phyloP scores from a whole-genome alignment of 2,113 vertebrate genomes.

The Periophthalmus modestus region DNA sequence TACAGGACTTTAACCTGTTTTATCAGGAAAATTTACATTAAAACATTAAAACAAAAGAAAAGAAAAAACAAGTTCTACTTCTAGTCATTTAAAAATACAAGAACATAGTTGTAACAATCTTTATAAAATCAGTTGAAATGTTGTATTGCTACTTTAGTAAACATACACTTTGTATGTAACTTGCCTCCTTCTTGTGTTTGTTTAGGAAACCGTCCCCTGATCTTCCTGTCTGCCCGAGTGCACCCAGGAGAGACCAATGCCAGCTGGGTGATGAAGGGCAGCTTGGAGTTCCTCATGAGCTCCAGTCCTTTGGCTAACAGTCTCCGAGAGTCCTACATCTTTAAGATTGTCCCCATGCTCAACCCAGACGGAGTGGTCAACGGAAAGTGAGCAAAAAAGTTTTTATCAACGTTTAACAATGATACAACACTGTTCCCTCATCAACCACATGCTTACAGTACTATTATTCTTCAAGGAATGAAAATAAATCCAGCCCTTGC shows the following conservation, averaged over 20 bases:
- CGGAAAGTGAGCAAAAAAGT: conserved; percentile 88
- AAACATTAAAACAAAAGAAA: no score
- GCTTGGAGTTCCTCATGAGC: conserved; percentile 95
- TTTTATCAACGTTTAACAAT: background rate
- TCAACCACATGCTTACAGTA: no score
- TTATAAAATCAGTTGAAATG: no score
- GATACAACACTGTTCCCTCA: background rate
- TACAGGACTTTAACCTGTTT: no score
- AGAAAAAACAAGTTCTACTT: no score
- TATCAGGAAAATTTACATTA: no score
- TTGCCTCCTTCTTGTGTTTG: background rate
- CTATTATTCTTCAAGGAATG: no score
- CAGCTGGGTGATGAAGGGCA: conserved; percentile 99
- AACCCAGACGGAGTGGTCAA: conserved; percentile 98
- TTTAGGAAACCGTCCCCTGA: conserved; percentile 91
- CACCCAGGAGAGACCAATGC: conserved; percentile 98
- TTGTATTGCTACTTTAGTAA: no score
- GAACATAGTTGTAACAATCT: no score
- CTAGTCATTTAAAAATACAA: no score
- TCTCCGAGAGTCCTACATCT: conserved; percentile 93
- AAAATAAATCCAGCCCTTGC: no score
- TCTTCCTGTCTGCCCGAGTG: conserved; percentile 94
- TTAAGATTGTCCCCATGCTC: conserved; percentile 99
- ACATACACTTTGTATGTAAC: no score
- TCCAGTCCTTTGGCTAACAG: conserved; percentile 85